These are phyloP conservation scores for Thysanoteuthis rhombus DNA, from an alignment of 2,888 invertebrate genomes.

Conservation along the genomic window DNA sequence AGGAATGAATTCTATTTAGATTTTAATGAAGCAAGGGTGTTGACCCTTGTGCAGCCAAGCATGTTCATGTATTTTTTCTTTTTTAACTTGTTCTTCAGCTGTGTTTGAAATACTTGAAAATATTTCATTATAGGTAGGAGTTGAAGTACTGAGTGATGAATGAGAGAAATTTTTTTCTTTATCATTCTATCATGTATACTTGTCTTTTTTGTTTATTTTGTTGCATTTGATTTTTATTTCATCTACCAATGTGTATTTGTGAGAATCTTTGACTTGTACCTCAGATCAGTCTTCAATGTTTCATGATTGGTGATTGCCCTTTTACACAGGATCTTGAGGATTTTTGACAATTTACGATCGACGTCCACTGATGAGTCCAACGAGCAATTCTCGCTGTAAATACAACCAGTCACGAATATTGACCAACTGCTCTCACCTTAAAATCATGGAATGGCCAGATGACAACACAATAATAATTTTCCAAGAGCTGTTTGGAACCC, in stretches of 20 bases:
- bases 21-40: too few species aligned
- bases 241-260: background rate
- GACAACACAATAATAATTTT: conserved; percentile 21
- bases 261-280: background rate
- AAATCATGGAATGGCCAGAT: background rate
- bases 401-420: conserved; percentile 16
- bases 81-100: too few species aligned
- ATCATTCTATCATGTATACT: too few species aligned
- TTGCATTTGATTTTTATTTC: background rate
- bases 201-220: too few species aligned
- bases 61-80: too few species aligned
- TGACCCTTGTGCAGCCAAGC: too few species aligned
- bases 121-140: too few species aligned
- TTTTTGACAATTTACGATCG: background rate
- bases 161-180: too few species aligned
- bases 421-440: conserved; percentile 14
- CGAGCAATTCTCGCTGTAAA: background rate
- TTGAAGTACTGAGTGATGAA: too few species aligned
- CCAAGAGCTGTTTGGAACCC: conserved; percentile 35
- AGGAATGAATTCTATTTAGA: too few species aligned
- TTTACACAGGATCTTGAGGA: background rate
- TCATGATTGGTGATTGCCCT: background rate
- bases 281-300: background rate
- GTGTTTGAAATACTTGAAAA: too few species aligned
- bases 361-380: background rate